phyloP scores from a whole-genome alignment of 2,888 invertebrate genomes.

The Diloba caeruleocephala region DNA sequence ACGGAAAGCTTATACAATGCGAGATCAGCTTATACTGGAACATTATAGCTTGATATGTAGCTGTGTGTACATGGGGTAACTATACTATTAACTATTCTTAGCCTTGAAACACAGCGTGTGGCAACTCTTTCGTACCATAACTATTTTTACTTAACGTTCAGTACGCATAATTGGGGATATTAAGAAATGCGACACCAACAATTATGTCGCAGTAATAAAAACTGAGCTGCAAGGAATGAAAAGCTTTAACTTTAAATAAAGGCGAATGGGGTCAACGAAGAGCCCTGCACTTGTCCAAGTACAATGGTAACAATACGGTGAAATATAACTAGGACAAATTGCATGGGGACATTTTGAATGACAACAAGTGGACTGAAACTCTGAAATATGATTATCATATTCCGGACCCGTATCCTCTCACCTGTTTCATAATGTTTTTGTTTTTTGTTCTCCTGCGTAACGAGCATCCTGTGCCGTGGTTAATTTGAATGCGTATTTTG shows the following conservation, averaged over 20 bases:
- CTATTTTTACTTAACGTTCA: conserved; percentile 14
- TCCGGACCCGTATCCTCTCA: conserved; percentile 69
- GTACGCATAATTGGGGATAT: conserved; percentile 29
- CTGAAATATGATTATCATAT: conserved; percentile 78
- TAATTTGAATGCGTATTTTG: conserved; percentile 84
- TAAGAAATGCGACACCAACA: conserved; percentile 31
- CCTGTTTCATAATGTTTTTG: conserved; percentile 74
- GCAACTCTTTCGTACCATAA: conserved; percentile 7
- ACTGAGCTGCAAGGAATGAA: conserved; percentile 37
- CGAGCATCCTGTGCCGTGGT: conserved; percentile 82
- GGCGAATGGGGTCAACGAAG: conserved; percentile 47
- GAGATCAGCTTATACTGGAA: no score
- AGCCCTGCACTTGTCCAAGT: conserved; percentile 22
- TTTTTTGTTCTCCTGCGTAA: conserved; percentile 75
- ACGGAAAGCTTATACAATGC: no score
- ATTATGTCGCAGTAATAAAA: conserved; percentile 38
- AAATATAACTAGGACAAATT: conserved; percentile 55
- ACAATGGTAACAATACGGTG: conserved; percentile 52
- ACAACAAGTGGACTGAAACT: conserved; percentile 72
- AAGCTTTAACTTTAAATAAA: conserved; percentile 39
- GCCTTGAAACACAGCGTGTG: not conserved
- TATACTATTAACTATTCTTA: conserved; percentile 7
- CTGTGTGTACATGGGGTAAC: no score
- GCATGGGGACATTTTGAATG: conserved; percentile 59
- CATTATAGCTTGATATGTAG: no score